These are phyloP conservation scores for Lucinisca nassula DNA, from an alignment of 2,888 invertebrate species.

Conservation along the genomic window DNA sequence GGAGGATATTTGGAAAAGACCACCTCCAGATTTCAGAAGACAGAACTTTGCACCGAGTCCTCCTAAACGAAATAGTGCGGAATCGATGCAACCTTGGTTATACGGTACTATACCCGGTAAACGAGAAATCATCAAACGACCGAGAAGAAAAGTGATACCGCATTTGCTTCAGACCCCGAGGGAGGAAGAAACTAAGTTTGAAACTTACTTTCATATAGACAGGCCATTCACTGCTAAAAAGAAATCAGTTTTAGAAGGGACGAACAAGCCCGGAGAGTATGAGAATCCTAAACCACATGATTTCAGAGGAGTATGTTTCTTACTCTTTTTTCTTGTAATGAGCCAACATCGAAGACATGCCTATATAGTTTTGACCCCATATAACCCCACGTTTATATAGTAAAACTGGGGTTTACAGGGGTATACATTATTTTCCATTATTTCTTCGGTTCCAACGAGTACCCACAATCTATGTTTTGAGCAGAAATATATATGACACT, in stretches of 20 bases:
- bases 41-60: slow-evolving; percentile 84
- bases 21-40: slow-evolving; percentile 86
- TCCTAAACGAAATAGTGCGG: slow-evolving; percentile 85
- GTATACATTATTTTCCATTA: too few species aligned
- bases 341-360: too few species aligned
- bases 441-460: too few species aligned
- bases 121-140: slow-evolving; percentile 73
- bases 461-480: too few species aligned
- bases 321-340: too few species aligned
- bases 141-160: slow-evolving; percentile 60
- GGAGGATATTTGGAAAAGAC: slow-evolving; percentile 84
- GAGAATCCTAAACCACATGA: slow-evolving; percentile 83
- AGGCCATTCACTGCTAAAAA: slow-evolving; percentile 84
- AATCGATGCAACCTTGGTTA: slow-evolving; percentile 85
- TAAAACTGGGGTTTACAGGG: too few species aligned
- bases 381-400: too few species aligned
- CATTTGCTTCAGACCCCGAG: slow-evolving; percentile 70
- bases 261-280: slow-evolving; percentile 77
- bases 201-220: slow-evolving; percentile 79
- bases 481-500: too few species aligned
- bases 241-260: slow-evolving; percentile 81
- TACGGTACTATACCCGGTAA: slow-evolving; percentile 84
- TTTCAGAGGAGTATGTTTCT: slow-evolving; percentile 84
- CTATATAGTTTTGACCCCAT: too few species aligned
- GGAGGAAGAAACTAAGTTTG: slow-evolving; percentile 66